Evolutionary conservation across 2,888 invertebrate species (phyloP), one percentile per base, ranked within the genome.

Genomic region (Cataglyphis rosenhaueri): DNA sequence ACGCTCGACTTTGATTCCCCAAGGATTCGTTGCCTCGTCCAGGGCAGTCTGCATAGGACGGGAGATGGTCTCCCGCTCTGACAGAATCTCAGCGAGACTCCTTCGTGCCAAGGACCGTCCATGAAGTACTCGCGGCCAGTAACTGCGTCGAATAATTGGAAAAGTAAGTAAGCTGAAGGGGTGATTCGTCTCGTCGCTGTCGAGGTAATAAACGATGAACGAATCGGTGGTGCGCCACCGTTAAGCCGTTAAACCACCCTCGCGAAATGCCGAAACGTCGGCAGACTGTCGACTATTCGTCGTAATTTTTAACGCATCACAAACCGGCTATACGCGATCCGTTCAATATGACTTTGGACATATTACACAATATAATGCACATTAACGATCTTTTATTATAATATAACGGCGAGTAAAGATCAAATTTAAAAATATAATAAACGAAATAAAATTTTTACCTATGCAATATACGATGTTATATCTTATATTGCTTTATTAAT

Each of bases 1-100:
- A 87, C 99, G 95, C 94, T 99, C 98, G 18, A 98, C 98, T 95
- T 98, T 98, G 59, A 98, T 98, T 41, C 98, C 98, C 98, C 98
- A 98, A 1, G 98, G 98, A 92, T 98, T 98, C 0, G 98, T 98
- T 57, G 98, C 98, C 84, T 97, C 97, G 91, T 98, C 98, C 86
- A 98, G 94, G 65, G 97, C 97, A 61, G 96, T 95, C 94, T 98
- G 98, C 98, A 99, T 99, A 87, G 97, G 97, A 92, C 97, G 97
- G 64, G 98, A 98, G 91, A 99, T 98, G 18, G 97, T 97, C 94
- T 99, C 99, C 76, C 99, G 95, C 93, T 99, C 99, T 0, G 98
- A 97, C 21, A 99, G 95, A 83, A 99, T 96, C 95, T 99, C 99
- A 1, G 98, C 97, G 84, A 99, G 95, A 94, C 98, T 98, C 76